Base-by-base conservation (phyloP, 2,797 vertebrate species). In the Lates japonicus region DNA sequence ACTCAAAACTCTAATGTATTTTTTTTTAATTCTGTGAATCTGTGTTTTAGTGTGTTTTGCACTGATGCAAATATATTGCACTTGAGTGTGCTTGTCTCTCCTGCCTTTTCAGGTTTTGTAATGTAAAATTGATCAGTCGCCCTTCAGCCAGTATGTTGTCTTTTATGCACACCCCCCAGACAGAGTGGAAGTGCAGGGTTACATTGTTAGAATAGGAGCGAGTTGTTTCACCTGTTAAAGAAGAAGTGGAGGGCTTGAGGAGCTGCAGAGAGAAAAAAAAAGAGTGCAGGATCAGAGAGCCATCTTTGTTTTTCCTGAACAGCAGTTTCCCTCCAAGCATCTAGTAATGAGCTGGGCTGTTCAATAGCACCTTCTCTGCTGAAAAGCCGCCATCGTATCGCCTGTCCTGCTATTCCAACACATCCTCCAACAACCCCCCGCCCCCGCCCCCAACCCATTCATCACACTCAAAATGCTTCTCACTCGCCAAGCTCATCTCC, bases 391-490 rank as follows among this genome's bases (percentile, higher is more conserved):
- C 83, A 41, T 46, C 13, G 8, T 41, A 63, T 81, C 22, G 19
- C 72, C 42, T 33, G 16, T 68, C 44, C 58, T 0, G 39, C 59
- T 82, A 48, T 65, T 67, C 72, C 74, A 14, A 22, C 2, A 3
- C 31, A 33, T 69, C 75, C 67, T 70, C 81, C 79, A 4, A 19
- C 73, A 48, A 22, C 66, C 39, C 41, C 5, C 58, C 46, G 42
- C 51, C 25, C 37, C 35, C 37, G 57, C 16, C 29, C 68, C 25
- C 22, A 2, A 0, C 61, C 55, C 82, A 88, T 93, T 88, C 88
- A 86, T 90, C 90, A 88, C 85, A 76, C 78, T 89, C 81, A 73
- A 41, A 78, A 78, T 60, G 78, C 76, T 74, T 88, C 84, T 72
- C 74, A 7, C 82, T 57, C 69, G 82, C 78, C 70, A 13, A 80